These are phyloP conservation scores for Ptilodon capucinus DNA, from an alignment of 2,888 invertebrate species.

Conservation along the genomic window DNA sequence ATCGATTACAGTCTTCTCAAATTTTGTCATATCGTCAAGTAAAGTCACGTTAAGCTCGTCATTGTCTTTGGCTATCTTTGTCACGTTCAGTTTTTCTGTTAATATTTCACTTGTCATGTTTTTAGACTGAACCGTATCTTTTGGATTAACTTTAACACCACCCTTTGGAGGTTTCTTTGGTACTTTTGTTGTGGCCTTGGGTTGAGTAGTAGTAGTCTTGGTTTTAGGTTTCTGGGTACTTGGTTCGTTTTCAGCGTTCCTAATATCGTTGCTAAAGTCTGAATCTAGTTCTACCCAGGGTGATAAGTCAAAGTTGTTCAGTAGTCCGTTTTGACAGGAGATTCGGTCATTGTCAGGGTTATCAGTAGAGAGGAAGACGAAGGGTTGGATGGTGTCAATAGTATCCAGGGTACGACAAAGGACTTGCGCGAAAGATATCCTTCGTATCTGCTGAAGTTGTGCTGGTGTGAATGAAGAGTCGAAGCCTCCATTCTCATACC, in stretches of 20 bases:
- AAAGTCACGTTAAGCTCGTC: constrained; percentile 37
- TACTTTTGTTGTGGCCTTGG: constrained; percentile 43
- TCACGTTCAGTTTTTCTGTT: constrained; percentile 38
- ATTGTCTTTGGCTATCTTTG: constrained; percentile 28
- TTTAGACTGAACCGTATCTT: constrained; percentile 34
- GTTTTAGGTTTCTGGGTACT: constrained; percentile 46
- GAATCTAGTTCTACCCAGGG: constrained; percentile 83
- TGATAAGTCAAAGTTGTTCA: constrained; percentile 83
- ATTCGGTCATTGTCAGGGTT: constrained; percentile 82
- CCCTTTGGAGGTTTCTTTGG: constrained; percentile 29
- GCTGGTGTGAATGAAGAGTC: constrained; percentile 89
- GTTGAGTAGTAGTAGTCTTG: constrained; percentile 28
- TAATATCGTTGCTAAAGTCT: constrained; percentile 63
- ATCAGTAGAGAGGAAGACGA: constrained; percentile 85
- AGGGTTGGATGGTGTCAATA: constrained; percentile 87
- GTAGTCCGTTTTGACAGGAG: constrained; percentile 78
- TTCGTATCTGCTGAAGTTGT: constrained; percentile 88
- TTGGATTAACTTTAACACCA: constrained; percentile 35
- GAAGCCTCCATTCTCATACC: constrained; percentile 90
- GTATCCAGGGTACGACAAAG: constrained; percentile 86
- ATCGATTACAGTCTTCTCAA: constrained; percentile 62
- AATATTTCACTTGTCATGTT: constrained; percentile 37
- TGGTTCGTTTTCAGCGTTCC: constrained; percentile 54
- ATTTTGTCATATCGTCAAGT: constrained; percentile 39
- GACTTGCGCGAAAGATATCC: constrained; percentile 87